Conservation (phyloP, 2,888 invertebrate genomes). For the Thymelicus lineola region DNA sequence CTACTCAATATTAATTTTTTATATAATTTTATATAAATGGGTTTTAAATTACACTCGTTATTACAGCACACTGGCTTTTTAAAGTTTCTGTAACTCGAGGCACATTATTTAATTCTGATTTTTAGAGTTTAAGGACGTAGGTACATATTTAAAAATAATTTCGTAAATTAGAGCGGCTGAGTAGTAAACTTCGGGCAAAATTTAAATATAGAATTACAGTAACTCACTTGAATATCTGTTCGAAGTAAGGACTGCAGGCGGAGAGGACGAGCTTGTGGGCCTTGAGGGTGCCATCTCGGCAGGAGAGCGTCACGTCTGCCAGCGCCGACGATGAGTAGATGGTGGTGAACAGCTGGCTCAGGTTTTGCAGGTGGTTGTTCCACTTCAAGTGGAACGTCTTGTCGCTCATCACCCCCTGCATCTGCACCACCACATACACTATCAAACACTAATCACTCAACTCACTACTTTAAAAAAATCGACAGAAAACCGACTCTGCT, state of each 20-base stretch:
- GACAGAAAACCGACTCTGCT: conserved; percentile 80
- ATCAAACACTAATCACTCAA: conserved; percentile 73
- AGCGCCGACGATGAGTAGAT: conserved; percentile 89
- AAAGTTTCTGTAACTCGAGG: conserved; percentile 1
- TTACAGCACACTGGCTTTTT: not conserved
- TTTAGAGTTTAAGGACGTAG: not conserved
- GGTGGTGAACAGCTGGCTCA: conserved; percentile 88
- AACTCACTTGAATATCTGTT: conserved; percentile 87
- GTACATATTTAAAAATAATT: conserved; percentile 29
- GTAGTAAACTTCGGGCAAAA: conserved; percentile 42
- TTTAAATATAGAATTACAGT: conserved; percentile 46
- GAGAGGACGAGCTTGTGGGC: conserved; percentile 90
- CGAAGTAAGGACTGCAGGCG: conserved; percentile 91
- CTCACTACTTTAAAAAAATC: conserved; percentile 74
- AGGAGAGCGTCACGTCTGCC: conserved; percentile 89
- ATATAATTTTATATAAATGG: conserved; percentile 15
- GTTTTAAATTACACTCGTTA: conserved; percentile 1
- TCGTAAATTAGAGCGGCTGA: conserved; percentile 27
- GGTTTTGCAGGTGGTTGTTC: conserved; percentile 90
- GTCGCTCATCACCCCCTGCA: conserved; percentile 86
- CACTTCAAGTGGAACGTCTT: conserved; percentile 89
- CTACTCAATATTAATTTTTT: conserved; percentile 17
- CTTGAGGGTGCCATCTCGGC: conserved; percentile 89
- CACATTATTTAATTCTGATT: conserved; percentile 20
- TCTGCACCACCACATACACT: conserved; percentile 81